Evolutionary conservation across 2,888 invertebrate genomes (phyloP), one percentile per base, ranked within the genome.

Genomic region (Cephus sareptanus): DNA sequence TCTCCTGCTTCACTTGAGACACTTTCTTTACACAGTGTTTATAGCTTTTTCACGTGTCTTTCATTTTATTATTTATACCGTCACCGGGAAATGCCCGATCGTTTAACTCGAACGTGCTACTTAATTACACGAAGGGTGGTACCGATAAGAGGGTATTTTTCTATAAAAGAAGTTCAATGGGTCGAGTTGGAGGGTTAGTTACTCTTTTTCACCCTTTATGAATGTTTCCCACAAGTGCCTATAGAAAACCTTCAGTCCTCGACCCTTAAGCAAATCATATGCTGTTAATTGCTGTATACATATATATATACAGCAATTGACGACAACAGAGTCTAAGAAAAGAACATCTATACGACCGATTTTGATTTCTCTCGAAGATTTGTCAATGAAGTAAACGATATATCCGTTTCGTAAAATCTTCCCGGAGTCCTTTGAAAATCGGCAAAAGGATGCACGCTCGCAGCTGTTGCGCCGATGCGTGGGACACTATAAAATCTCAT

Each of bases 401-500:
- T 56, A 56, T 56, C 56, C 23, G 56, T 56, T 9, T 9, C 6
- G 23, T 0, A 9, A 56, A 56, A 56, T 3, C 2, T 56, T 56
- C 56, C 56, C 9, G 9, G 0, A 56, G 56, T 56, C 23, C 23
- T 56, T 56, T 56, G 56, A 9, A 56, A 56, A 56, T 56, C 56
- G 23, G 56, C 56, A 56, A 56, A 56, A 56, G 56, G 23, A 56
- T 23, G 56, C 23, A 56, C 23, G 56, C 23, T 56, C 9, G 56
- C 56, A 56, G 56, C 56, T 56, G 56, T 56, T 9, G 56, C 23
- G 33, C 71, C 83, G 79, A 81, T 78, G 83, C 83, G 86, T 84
- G 86, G 86, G 85, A 83, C 83, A 82, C 81, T 82, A 78, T 84
- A 83, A 85, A 84, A 82, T 85, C 81, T 81, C 76, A 74, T 81